Percentiles rank a stretch among this genome's conserved stretches.
Evolutionary conservation across 2,888 invertebrate species (phyloP).

Genomic region (Pimpla rufipes): DNA sequence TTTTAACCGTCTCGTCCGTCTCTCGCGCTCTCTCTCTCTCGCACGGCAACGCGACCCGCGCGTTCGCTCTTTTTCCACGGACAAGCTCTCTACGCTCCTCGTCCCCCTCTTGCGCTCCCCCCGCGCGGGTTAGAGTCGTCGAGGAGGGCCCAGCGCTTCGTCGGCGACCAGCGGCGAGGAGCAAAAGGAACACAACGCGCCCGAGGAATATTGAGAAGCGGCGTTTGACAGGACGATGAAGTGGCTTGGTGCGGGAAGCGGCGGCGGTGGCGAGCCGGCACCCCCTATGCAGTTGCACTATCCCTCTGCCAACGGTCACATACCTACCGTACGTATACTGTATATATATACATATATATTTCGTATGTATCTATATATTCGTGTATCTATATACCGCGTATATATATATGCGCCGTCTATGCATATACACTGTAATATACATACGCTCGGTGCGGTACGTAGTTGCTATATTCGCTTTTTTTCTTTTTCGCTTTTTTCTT

Average conservation of each 20-base stretch:
- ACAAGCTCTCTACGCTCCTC: conserved; percentile 36
- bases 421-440: conserved; percentile 19
- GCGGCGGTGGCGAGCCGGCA: conserved; percentile 90
- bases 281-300: conserved; percentile 84
- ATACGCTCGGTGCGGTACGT: conserved; percentile 10
- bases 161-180: conserved; percentile 39
- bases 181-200: not conserved
- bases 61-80: conserved; percentile 28
- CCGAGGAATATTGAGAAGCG: conserved; percentile 21
- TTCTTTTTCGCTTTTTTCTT: not conserved
- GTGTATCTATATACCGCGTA: not conserved
- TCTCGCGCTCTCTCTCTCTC: conserved; percentile 40
- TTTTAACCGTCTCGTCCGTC: not conserved
- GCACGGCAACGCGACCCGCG: conserved; percentile 38
- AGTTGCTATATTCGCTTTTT: conserved; percentile 23
- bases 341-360: conserved; percentile 34
- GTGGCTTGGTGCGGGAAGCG: conserved; percentile 86
- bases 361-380: conserved; percentile 3
- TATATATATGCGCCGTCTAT: not conserved
- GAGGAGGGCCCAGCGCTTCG: conserved; percentile 61
- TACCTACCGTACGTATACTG: conserved; percentile 82
- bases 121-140: conserved; percentile 60
- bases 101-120: conserved; percentile 2
- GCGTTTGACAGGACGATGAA: conserved; percentile 82
- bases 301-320: conserved; percentile 84